Conservation (phyloP, 2,797 vertebrate genomes). For the Poecilia velifera region DNA sequence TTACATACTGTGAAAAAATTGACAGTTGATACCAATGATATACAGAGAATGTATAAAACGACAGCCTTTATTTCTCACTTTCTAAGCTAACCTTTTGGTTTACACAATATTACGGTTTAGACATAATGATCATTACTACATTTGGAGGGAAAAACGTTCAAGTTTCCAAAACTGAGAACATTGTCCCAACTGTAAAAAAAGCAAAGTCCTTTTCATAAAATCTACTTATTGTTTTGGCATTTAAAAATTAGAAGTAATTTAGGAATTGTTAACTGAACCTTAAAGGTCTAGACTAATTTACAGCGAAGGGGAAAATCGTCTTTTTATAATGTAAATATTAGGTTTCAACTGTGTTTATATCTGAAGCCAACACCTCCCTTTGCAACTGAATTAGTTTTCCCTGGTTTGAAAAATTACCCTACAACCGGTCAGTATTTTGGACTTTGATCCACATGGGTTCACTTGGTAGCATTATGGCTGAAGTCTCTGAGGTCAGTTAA, state of each 20-base stretch:
- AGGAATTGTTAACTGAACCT: neutral
- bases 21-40: neutral
- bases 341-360: neutral
- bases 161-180: neutral
- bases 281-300: neutral
- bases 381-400: slow-evolving; percentile 10
- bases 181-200: neutral
- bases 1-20: neutral
- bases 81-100: neutral
- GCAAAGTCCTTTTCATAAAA: neutral
- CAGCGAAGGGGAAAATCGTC: neutral
- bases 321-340: neutral
- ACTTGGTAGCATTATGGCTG: slow-evolving; percentile 28
- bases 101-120: neutral
- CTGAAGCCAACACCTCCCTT: neutral
- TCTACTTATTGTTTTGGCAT: neutral
- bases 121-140: neutral
- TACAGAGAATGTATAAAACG: neutral
- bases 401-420: neutral
- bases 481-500: slow-evolving; percentile 29
- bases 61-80: neutral
- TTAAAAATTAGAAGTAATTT: neutral
- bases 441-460: slow-evolving; percentile 44
- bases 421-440: neutral
- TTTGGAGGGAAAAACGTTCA: neutral